Percentiles rank a stretch among this genome's conserved stretches.
These are phyloP conservation scores for Zaprionus obscuricornis DNA, from an alignment of 2,888 invertebrate genomes.

Conservation along the genomic window DNA sequence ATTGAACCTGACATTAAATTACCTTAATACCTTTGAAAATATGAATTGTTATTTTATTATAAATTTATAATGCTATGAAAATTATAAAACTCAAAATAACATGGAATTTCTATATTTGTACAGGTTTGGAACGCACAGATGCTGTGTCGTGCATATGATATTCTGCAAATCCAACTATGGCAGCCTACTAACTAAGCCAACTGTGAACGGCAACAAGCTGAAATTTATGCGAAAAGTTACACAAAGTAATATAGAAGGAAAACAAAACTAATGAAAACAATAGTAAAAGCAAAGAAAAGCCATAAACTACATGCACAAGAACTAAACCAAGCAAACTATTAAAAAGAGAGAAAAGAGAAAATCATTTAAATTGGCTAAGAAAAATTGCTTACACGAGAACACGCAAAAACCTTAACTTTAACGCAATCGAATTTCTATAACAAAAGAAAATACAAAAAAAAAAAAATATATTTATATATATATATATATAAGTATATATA, in stretches of 20 bases:
- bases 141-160: conserved; percentile 47
- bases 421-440: conserved; percentile 30
- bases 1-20: no score
- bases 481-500: no score
- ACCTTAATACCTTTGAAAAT: no score
- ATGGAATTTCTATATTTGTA: no score
- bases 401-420: conserved; percentile 32
- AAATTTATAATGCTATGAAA: no score
- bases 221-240: conserved; percentile 71
- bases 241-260: conserved; percentile 57
- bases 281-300: conserved; percentile 39
- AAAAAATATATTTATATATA: no score
- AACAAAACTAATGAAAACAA: conserved; percentile 29
- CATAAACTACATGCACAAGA: conserved; percentile 51
- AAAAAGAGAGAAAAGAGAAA: conserved; percentile 32
- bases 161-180: conserved; percentile 29
- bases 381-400: conserved; percentile 32
- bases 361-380: conserved; percentile 61
- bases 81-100: no score
- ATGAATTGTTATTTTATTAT: no score
- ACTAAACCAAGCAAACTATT: conserved; percentile 51
- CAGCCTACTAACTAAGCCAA: conserved; percentile 37
- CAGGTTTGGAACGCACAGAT: conserved; percentile 33
- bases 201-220: conserved; percentile 70
- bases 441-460: neutral